Conservation (phyloP, 37 sponge, comb jelly and placozoan genomes). For the Diacarnus erythraeanus region DNA sequence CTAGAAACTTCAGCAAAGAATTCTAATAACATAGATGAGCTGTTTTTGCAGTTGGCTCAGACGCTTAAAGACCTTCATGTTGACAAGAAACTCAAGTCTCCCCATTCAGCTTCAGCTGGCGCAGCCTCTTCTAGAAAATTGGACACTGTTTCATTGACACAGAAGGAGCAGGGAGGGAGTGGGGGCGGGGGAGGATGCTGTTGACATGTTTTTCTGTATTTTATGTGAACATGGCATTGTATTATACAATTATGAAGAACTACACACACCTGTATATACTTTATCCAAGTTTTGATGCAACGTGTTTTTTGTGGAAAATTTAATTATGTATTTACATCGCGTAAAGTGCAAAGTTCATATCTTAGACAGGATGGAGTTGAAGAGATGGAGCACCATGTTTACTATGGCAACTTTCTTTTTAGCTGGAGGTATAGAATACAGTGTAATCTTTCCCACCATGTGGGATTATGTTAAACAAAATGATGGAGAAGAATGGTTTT, state of each 20-base stretch:
- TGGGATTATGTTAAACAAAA: conserved; percentile 52
- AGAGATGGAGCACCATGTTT: conserved; percentile 44
- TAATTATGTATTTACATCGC: neutral
- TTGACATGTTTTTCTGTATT: neutral
- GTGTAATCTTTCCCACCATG: conserved; percentile 83
- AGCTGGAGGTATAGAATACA: conserved; percentile 77
- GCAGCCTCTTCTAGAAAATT: conserved; percentile 18
- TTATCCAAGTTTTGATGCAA: neutral
- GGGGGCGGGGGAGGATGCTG: conserved; percentile 26
- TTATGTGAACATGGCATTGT: neutral
- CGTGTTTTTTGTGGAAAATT: neutral
- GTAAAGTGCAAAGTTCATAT: no score
- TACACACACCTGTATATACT: no score
- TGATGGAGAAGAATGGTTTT: conserved; percentile 63
- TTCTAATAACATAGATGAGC: conserved; percentile 79
- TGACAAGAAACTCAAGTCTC: conserved; percentile 55
- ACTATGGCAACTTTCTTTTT: conserved; percentile 68
- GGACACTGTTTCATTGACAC: conserved; percentile 39
- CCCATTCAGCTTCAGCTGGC: conserved; percentile 20
- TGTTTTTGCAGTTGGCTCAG: conserved; percentile 74
- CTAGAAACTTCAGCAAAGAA: conserved; percentile 91
- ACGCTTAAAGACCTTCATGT: conserved; percentile 63
- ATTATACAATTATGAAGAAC: no score
- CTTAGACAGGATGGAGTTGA: neutral
- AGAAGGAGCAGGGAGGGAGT: conserved; percentile 27